Conservation (phyloP, 2,888 invertebrate species). For the Mythimna vitellina region DNA sequence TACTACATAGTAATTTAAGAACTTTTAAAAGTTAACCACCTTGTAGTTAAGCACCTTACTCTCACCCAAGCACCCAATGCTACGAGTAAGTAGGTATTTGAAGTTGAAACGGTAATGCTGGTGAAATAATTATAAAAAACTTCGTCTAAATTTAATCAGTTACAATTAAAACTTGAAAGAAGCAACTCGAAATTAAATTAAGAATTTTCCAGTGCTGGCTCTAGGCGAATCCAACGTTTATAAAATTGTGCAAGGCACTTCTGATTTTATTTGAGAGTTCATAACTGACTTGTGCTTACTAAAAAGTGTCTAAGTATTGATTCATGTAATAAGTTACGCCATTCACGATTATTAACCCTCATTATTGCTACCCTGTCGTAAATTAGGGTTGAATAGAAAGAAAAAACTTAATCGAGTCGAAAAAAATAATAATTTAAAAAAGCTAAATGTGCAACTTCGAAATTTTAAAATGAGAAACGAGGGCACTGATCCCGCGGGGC, state of each 20-base stretch:
- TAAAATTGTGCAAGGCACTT: constrained; percentile 5
- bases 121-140: background rate
- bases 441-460: constrained; percentile 69
- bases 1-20: background rate
- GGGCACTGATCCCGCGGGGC: constrained; percentile 86
- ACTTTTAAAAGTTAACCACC: background rate
- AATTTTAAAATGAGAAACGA: constrained; percentile 85
- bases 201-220: background rate
- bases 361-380: constrained; percentile 56
- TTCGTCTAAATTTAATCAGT: background rate
- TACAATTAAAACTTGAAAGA: background rate
- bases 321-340: constrained; percentile 36
- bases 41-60: too few relatives aligned
- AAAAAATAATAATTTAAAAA: constrained; percentile 66
- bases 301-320: constrained; percentile 26
- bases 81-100: background rate
- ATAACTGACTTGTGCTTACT: constrained; percentile 3
- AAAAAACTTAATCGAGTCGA: constrained; percentile 49
- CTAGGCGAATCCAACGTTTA: background rate
- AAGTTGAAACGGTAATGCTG: background rate
- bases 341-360: constrained; percentile 50
- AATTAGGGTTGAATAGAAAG: constrained; percentile 43
- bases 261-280: background rate
- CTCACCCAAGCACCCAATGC: too few relatives aligned
- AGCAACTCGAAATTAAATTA: constrained; percentile 2